Percentiles rank a stretch among this genome's conserved stretches.
These are phyloP conservation scores for Thaumetopoea pityocampa DNA, from an alignment of 1,140 invertebrate genomes.

Conservation along the genomic window DNA sequence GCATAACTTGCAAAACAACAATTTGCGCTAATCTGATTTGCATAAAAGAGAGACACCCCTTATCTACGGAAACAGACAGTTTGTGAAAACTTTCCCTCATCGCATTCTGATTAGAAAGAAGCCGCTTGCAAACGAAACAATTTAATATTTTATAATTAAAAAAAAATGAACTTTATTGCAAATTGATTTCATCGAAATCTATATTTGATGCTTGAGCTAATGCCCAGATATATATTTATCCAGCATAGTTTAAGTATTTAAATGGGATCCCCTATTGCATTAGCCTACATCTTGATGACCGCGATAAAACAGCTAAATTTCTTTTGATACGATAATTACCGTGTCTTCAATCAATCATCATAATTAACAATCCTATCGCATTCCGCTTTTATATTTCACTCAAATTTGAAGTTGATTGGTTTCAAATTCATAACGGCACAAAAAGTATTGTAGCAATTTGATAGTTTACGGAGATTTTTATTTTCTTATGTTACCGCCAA, in stretches of 20 bases:
- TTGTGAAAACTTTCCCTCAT: constrained; percentile 68
- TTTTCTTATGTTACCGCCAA: no score
- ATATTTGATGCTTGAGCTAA: no score
- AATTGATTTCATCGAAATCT: background rate
- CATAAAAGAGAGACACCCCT: constrained; percentile 60
- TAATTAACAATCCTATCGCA: constrained; percentile 5
- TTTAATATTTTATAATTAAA: background rate
- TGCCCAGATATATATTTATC: no score
- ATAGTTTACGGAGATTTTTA: no score
- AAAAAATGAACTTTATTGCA: background rate
- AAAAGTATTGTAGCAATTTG: no score
- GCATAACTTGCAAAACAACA: constrained; percentile 25
- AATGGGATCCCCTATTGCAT: background rate
- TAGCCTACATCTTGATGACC: constrained; percentile 1
- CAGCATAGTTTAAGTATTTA: no score
- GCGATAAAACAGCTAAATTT: constrained; percentile 2
- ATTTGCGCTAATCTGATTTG: constrained; percentile 44
- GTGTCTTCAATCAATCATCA: constrained; percentile 5
- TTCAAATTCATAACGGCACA: no score
- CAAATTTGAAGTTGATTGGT: constrained; percentile 1
- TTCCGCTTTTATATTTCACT: no score
- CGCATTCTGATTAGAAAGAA: constrained; percentile 55
- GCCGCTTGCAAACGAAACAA: no score
- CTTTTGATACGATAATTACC: constrained; percentile 12
- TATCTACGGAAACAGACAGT: constrained; percentile 59